phyloP scores from a whole-genome alignment of 2,113 vertebrate species.

The Ovibos moschatus region DNA sequence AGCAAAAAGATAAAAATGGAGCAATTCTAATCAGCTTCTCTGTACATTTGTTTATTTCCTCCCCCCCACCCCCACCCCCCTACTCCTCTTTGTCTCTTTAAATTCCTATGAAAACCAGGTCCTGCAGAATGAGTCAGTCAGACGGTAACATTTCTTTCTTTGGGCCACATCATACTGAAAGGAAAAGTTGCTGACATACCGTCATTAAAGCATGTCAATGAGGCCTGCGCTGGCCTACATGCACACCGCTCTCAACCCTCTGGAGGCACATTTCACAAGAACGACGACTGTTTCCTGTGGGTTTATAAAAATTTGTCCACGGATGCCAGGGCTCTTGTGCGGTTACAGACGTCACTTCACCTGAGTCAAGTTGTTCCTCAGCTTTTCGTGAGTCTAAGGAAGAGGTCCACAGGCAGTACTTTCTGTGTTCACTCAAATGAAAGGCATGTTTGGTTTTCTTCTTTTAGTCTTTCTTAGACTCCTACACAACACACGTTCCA shows the following conservation, averaged over 20 bases:
- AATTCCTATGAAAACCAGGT: conserved; percentile 22
- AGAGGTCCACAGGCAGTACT: not conserved
- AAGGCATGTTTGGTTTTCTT: not conserved
- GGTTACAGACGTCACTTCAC: not conserved
- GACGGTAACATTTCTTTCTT: not conserved
- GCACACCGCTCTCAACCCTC: not conserved
- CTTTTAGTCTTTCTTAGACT: not conserved
- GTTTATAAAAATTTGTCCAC: not conserved
- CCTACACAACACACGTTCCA: not conserved
- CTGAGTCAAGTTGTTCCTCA: not conserved
- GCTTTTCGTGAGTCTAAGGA: not conserved
- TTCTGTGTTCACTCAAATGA: not conserved
- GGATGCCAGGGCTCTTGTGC: not conserved
- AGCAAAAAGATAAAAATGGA: not conserved
- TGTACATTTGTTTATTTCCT: not conserved
- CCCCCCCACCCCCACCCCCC: not conserved
- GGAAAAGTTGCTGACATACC: not conserved
- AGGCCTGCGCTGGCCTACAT: not conserved
- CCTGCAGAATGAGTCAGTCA: not conserved
- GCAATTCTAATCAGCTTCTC: not conserved
- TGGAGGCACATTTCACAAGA: not conserved
- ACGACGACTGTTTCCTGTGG: not conserved
- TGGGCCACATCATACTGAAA: not conserved
- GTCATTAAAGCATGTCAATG: not conserved
- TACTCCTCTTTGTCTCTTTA: not conserved